Base-by-base conservation (phyloP, 2,888 invertebrate genomes). In the Gastrophysa polygoni region DNA sequence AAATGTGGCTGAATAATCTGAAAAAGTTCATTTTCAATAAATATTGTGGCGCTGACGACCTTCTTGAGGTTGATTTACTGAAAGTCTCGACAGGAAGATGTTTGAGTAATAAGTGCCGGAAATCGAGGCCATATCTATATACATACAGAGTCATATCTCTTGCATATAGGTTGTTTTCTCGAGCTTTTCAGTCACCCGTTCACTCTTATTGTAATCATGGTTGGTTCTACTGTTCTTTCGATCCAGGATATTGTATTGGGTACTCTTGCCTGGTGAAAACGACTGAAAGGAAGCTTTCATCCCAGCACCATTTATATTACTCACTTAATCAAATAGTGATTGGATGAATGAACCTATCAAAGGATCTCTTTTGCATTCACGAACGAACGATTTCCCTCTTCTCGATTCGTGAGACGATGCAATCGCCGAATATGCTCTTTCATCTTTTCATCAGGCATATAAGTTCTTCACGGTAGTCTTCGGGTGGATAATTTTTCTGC, bases 301-400 rank as follows among this genome's bases (percentile, higher is more conserved):
- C 38, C 49, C 46, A 47, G 38, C n/a, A 28, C 44, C 62, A 49
- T 28, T 49, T 44, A 48, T 34, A 55, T 28, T 49, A 34, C 34
- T 28, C 44, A 34, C 34, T 50, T 47, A 44, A 50, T 58, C 32
- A 43, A 50, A 62, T 44, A 50, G 24, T 55, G 55, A 62, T 58
- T 46, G 58, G 44, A 55, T 52, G 55, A 58, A 58, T 46, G 34
- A 54, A n/a, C 44, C 24, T 50, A 29, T 57, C 47, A 61, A 61
- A 57, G 61, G 47, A n/a, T n/a, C 43, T 58, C 62, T 62, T 50
- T 47, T 32, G 52, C 14, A 58, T 49, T 24, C 17, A 49, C 18
- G 52, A 58, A 58, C 50, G 49, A 58, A 58, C 48, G 54, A 58
- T 54, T 59, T 18, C 21, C 17, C n/a, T 44, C 29, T 43, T 49